phyloP scores from a whole-genome alignment of 2,888 invertebrate genomes.

The Biston betularia region DNA sequence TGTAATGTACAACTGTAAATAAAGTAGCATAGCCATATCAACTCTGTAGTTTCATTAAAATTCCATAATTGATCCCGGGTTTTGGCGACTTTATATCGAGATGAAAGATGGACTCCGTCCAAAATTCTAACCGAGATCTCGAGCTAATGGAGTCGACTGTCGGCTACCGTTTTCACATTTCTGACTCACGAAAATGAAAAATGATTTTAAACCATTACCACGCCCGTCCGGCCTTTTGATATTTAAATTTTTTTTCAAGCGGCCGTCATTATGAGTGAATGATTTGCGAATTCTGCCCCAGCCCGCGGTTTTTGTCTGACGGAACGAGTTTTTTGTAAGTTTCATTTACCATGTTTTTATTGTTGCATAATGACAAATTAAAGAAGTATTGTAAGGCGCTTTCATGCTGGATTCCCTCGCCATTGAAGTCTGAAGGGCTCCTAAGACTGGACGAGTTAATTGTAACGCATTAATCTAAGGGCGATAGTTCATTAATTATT shows the following conservation, averaged over 20 bases:
- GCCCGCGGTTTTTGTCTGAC: slow-evolving; percentile 80
- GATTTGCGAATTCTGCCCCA: slow-evolving; percentile 85
- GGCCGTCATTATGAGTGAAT: slow-evolving; percentile 82
- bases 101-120: slow-evolving; percentile 73
- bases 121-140: slow-evolving; percentile 73
- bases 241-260: slow-evolving; percentile 86
- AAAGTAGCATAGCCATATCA: slow-evolving; percentile 39
- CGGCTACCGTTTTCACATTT: slow-evolving; percentile 83
- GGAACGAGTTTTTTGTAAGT: slow-evolving; percentile 81
- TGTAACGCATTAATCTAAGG: slow-evolving; percentile 47
- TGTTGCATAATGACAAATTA: slow-evolving; percentile 85
- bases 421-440: slow-evolving; percentile 70
- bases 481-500: slow-evolving; percentile 33
- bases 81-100: slow-evolving; percentile 53
- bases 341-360: slow-evolving; percentile 85
- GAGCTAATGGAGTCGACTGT: slow-evolving; percentile 77
- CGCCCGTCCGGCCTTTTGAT: slow-evolving; percentile 85
- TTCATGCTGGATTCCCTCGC: slow-evolving; percentile 77
- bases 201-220: slow-evolving; percentile 86
- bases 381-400: slow-evolving; percentile 82
- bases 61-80: slow-evolving; percentile 52
- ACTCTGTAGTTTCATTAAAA: slow-evolving; percentile 56
- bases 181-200: slow-evolving; percentile 85
- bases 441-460: slow-evolving; percentile 67
- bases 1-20: slow-evolving; percentile 40